phyloP scores from a whole-genome alignment of 1,140 invertebrate genomes.

The Diorhabda elongata region DNA sequence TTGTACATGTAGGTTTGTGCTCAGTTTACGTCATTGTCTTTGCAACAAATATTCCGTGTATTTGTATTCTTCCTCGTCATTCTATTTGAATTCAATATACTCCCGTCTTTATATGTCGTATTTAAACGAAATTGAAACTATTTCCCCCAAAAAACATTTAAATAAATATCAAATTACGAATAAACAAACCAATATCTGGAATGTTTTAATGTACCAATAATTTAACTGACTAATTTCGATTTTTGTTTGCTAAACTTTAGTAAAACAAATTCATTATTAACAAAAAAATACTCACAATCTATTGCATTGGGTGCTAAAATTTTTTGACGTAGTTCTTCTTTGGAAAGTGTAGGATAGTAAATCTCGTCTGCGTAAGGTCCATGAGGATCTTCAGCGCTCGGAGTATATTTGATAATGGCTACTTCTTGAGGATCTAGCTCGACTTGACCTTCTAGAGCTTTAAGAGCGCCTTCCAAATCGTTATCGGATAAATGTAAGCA shows the following conservation, averaged over 20 bases:
- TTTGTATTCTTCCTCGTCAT: too few relatives aligned
- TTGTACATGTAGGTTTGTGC: too few relatives aligned
- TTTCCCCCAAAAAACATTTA: too few relatives aligned
- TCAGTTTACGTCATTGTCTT: too few relatives aligned
- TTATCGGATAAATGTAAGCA: conserved; percentile 49
- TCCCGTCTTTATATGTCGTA: too few relatives aligned
- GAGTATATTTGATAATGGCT: conserved; percentile 74
- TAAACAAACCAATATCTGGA: too few relatives aligned
- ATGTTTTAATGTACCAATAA: too few relatives aligned
- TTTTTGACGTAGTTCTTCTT: conserved; percentile 35
- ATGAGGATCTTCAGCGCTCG: conserved; percentile 61
- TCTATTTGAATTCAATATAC: too few relatives aligned
- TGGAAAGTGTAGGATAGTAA: conserved; percentile 57
- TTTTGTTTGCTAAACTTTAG: neutral
- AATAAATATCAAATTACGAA: too few relatives aligned
- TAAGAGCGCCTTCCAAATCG: conserved; percentile 52
- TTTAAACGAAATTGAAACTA: too few relatives aligned
- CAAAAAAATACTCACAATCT: conserved; percentile 30
- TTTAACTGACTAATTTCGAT: neutral
- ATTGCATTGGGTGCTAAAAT: conserved; percentile 38
- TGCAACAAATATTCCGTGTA: too few relatives aligned
- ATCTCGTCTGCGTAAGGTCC: conserved; percentile 71
- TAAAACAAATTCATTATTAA: conserved; percentile 7
- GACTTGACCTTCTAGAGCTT: conserved; percentile 50
- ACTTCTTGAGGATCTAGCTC: conserved; percentile 60